Conservation (phyloP, 2,797 vertebrate genomes). For the Anguilla anguilla region DNA sequence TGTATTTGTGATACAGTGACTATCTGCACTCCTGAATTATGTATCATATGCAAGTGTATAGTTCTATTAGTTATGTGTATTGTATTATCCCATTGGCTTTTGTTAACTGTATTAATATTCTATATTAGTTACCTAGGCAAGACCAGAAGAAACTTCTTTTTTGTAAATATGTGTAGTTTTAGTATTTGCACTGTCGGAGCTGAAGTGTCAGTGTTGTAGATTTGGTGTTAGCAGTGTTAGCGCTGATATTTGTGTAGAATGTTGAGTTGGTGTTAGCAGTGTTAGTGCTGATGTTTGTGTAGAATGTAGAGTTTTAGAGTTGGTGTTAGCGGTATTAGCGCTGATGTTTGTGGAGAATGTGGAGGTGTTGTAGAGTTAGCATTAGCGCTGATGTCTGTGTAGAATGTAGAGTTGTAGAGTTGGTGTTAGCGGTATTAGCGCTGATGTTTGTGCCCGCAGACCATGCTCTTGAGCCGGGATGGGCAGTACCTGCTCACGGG, state of each 20-base stretch:
- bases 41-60: neutral
- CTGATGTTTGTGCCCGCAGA: slow-evolving; percentile 63
- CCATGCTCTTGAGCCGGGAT: slow-evolving; percentile 89
- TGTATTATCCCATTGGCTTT: neutral
- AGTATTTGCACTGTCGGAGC: neutral
- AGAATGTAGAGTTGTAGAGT: neutral
- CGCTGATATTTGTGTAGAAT: too few species aligned
- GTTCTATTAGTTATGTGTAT: neutral
- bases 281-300: neutral
- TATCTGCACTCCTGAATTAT: neutral
- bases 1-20: neutral
- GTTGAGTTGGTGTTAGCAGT: neutral
- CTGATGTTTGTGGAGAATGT: neutral
- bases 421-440: neutral
- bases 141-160: neutral
- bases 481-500: slow-evolving; percentile 95
- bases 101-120: too few species aligned
- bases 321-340: neutral
- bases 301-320: neutral
- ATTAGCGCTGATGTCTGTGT: neutral
- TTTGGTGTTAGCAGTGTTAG: too few species aligned
- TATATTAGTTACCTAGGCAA: neutral
- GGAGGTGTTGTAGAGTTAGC: too few species aligned
- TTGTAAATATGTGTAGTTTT: neutral
- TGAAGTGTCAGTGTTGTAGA: neutral